Conservation (phyloP, 1,140 invertebrate genomes). For the Ylistrum balloti region DNA sequence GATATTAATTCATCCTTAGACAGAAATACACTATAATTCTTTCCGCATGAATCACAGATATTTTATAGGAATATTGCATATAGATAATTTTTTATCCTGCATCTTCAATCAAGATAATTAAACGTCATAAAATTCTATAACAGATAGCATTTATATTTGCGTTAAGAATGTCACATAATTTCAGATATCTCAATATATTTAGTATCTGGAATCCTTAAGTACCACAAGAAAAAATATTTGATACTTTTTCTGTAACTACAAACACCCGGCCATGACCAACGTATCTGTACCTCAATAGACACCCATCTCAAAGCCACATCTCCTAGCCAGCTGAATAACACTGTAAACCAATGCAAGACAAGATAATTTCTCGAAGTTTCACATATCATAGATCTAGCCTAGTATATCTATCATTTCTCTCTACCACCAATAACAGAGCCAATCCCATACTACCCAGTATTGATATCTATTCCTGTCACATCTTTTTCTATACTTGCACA, state of each 20-base stretch:
- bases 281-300: not conserved
- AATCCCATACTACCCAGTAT: not conserved
- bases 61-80: not conserved
- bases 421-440: not conserved
- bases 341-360: not conserved
- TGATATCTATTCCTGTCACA: not conserved
- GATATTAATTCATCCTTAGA: too few relatives aligned
- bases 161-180: not conserved
- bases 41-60: not conserved
- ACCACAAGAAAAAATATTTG: not conserved
- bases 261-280: not conserved
- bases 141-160: not conserved
- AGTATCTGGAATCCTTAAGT: not conserved
- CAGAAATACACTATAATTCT: too few relatives aligned
- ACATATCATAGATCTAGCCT: not conserved
- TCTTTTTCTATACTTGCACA: not conserved
- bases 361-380: not conserved
- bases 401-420: not conserved
- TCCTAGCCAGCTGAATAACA: not conserved
- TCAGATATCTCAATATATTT: not conserved
- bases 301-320: not conserved
- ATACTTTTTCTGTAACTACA: not conserved
- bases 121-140: not conserved
- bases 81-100: not conserved
- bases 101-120: not conserved